A percentile compares a stretch with the other conserved stretches of the same genome.
Conservation (phyloP, 2,797 vertebrate species). For the Ceryle rudis region DNA sequence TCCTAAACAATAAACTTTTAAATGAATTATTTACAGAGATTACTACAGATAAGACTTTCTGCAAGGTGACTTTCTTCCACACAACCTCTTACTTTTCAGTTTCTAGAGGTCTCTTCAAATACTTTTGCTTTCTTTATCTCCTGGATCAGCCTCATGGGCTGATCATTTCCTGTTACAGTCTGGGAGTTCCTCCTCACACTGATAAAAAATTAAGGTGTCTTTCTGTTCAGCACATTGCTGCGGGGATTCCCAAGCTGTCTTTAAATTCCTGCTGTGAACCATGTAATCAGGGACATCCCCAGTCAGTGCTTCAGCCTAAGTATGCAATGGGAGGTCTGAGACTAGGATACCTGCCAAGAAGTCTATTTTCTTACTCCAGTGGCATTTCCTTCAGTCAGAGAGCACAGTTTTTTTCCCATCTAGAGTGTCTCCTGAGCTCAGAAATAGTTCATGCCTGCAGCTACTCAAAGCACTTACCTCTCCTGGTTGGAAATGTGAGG, state of each 20-base stretch:
- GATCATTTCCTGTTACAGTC: background rate
- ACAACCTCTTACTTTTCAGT: background rate
- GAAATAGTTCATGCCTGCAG: background rate
- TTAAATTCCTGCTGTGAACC: background rate
- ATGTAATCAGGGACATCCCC: background rate
- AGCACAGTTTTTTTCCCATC: fast-evolving
- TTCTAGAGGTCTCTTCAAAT: background rate
- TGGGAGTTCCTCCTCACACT: background rate
- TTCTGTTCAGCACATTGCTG: background rate
- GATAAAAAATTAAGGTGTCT: background rate
- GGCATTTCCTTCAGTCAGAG: background rate
- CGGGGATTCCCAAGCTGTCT: background rate
- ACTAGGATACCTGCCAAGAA: background rate
- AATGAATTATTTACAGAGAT: background rate
- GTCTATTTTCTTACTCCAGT: background rate
- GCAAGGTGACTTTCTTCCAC: background rate
- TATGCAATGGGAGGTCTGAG: background rate
- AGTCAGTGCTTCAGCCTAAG: background rate
- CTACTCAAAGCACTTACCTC: background rate
- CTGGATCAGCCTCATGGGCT: background rate
- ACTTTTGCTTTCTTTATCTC: background rate
- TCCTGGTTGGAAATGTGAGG: background rate
- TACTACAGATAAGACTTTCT: background rate
- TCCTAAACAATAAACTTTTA: background rate
- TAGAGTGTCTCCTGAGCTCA: background rate